Percentiles rank a stretch among this genome's conserved stretches.
Evolutionary conservation across 2,113 vertebrate genomes (phyloP).

Genomic region (Tychaedon coryphoeus): DNA sequence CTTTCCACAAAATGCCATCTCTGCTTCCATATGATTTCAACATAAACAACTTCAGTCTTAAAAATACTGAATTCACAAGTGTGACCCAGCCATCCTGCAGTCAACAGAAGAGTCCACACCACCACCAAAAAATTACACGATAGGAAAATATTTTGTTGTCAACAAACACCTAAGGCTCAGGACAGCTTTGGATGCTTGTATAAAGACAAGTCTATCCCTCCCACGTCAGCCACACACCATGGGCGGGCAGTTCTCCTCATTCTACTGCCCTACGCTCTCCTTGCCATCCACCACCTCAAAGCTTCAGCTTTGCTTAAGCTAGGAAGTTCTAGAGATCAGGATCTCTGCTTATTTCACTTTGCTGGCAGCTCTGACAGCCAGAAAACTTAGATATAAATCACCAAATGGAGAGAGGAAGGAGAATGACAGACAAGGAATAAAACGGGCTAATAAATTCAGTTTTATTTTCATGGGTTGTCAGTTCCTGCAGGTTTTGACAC

Average conservation of each 20-base stretch:
- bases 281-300: background rate
- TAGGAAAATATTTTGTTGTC: background rate
- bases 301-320: background rate
- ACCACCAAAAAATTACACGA: background rate
- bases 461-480: background rate
- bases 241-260: background rate
- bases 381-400: background rate
- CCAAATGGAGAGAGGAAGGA: background rate
- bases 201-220: background rate
- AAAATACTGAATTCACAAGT: background rate
- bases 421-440: background rate
- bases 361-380: background rate
- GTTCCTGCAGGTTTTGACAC: background rate
- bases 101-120: background rate
- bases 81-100: background rate
- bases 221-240: accelerated
- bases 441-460: background rate
- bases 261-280: background rate
- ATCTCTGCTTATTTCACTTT: background rate
- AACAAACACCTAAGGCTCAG: background rate
- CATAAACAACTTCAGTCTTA: background rate
- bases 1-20: background rate
- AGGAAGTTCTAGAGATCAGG: background rate
- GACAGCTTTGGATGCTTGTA: background rate
- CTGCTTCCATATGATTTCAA: background rate